phyloP scores from a whole-genome alignment of 2,797 vertebrate species.

The Notoglanidium macrostoma region DNA sequence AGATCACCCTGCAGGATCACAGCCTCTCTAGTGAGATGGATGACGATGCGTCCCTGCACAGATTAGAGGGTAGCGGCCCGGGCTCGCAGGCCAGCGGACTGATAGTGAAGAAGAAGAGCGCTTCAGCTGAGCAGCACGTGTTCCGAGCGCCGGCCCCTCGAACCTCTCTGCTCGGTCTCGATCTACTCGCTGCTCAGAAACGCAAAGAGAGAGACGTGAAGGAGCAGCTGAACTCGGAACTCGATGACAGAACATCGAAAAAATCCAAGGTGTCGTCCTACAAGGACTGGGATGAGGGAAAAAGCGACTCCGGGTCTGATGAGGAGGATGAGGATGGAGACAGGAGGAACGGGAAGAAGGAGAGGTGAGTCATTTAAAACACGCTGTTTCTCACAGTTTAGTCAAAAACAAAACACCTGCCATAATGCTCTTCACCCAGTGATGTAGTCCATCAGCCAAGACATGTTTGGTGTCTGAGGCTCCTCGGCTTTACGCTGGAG shows the following conservation, averaged over 20 bases:
- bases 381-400: background rate
- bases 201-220: constrained; percentile 86
- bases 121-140: constrained; percentile 85
- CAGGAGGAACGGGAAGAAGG: constrained; percentile 73
- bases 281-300: constrained; percentile 86
- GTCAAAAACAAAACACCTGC: background rate
- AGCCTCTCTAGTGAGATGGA: constrained; percentile 67
- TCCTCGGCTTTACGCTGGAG: background rate
- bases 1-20: background rate
- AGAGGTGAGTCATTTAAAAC: constrained; percentile 74
- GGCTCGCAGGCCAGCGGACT: constrained; percentile 83
- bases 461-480: background rate
- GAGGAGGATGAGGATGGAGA: constrained; percentile 71
- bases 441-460: background rate
- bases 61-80: constrained; percentile 83
- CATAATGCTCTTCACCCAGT: background rate
- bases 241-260: constrained; percentile 76
- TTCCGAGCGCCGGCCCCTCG: constrained; percentile 93
- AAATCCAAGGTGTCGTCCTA: constrained; percentile 83
- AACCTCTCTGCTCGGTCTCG: constrained; percentile 88
- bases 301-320: constrained; percentile 81
- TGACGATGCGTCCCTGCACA: constrained; percentile 83
- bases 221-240: constrained; percentile 71
- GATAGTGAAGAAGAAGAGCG: constrained; percentile 84
- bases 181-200: constrained; percentile 91